Evolutionary conservation across 2,113 vertebrate species (phyloP).

Genomic region (Isichthys henryi): DNA sequence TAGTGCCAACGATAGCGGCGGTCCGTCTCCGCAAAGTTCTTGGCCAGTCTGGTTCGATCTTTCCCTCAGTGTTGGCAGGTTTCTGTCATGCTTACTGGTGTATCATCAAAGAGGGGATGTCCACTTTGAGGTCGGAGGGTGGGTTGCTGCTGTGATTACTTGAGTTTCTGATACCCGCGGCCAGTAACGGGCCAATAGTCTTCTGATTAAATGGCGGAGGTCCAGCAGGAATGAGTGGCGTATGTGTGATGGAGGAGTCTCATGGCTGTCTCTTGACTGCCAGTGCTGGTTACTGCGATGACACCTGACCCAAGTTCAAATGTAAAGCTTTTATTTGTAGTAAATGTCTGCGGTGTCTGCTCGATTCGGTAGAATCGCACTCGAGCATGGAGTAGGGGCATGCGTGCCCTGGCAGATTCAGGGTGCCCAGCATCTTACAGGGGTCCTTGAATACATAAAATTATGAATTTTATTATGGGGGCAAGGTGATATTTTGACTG

Average conservation of each 20-base stretch:
- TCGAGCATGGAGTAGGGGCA: neutral
- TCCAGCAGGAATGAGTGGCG: neutral
- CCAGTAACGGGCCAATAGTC: neutral
- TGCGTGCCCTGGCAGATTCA: neutral
- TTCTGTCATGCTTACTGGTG: neutral
- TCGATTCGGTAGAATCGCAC: neutral
- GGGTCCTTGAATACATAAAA: neutral
- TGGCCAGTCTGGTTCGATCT: neutral
- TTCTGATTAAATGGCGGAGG: neutral
- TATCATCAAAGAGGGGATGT: neutral
- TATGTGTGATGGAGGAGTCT: neutral
- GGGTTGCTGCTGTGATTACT: neutral
- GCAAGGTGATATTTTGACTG: neutral
- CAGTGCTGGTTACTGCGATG: neutral
- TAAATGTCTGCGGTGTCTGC: too few species aligned
- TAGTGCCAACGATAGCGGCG: neutral
- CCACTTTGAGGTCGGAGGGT: neutral
- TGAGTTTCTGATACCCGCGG: neutral
- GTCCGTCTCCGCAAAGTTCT: neutral
- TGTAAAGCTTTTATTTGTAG: too few species aligned
- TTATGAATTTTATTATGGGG: neutral
- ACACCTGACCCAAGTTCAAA: neutral
- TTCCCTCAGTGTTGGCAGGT: neutral
- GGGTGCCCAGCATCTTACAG: neutral
- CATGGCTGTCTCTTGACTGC: neutral